Percentiles rank a stretch among this genome's conserved stretches.
Conservation (phyloP, 2,888 invertebrate species). For the Listrodromus nycthemerus region DNA sequence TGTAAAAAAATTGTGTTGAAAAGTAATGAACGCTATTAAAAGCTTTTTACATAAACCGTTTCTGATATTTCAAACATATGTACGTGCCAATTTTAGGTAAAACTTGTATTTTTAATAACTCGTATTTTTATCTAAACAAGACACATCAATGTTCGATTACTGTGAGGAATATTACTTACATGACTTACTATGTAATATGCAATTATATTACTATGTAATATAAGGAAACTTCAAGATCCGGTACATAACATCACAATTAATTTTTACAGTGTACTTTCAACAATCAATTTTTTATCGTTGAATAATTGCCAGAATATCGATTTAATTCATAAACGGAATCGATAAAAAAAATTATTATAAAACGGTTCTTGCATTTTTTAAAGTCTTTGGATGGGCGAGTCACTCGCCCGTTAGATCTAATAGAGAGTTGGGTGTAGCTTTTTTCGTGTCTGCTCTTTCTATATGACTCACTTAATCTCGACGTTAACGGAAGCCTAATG, state of each 20-base stretch:
- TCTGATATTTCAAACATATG: too few relatives aligned
- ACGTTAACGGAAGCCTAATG: conserved; percentile 75
- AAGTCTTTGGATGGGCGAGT: not conserved
- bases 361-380: not conserved
- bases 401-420: conserved; percentile 72
- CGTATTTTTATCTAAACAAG: too few relatives aligned
- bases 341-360: not conserved
- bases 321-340: not conserved
- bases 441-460: conserved; percentile 77
- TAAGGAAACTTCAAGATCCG: too few relatives aligned
- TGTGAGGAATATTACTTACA: not conserved
- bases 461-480: conserved; percentile 76
- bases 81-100: too few relatives aligned
- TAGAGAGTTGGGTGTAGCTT: conserved; percentile 79
- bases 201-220: too few relatives aligned
- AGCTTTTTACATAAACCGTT: too few relatives aligned
- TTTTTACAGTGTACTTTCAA: too few relatives aligned
- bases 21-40: too few relatives aligned
- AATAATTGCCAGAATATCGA: not conserved
- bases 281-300: too few relatives aligned
- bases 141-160: too few relatives aligned
- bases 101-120: too few relatives aligned
- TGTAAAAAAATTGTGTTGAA: not conserved
- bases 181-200: not conserved
- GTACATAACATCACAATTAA: too few relatives aligned